Conservation (phyloP, 2,797 vertebrate genomes). For the Vireo griseus region DNA sequence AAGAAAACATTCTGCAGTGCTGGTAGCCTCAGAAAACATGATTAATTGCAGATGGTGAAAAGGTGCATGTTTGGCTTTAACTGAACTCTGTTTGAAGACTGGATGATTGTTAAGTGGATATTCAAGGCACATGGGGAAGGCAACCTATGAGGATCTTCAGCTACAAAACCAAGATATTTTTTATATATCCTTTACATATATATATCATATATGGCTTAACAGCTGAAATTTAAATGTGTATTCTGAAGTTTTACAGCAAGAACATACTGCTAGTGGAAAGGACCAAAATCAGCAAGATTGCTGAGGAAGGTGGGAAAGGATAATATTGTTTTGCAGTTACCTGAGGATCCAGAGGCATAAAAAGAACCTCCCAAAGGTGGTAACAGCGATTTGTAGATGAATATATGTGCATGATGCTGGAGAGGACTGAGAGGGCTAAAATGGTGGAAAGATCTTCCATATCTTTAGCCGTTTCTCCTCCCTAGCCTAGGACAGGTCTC, state of each 20-base stretch:
- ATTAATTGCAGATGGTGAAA: constrained; percentile 43
- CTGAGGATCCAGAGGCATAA: neutral
- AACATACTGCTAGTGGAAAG: neutral
- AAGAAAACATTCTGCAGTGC: constrained; percentile 4
- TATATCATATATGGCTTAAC: neutral
- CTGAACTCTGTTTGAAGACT: neutral
- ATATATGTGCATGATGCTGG: neutral
- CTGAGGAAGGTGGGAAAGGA: neutral
- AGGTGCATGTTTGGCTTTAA: constrained; percentile 43
- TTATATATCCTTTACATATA: neutral
- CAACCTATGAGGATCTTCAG: neutral
- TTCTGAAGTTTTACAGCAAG: neutral
- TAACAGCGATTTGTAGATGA: neutral
- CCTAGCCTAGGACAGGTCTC: neutral
- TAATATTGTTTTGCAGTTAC: neutral
- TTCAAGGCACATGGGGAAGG: neutral
- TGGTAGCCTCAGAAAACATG: constrained; percentile 40
- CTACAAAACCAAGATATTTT: neutral
- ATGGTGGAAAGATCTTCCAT: neutral
- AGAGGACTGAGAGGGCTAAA: neutral
- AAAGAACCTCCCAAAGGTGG: neutral
- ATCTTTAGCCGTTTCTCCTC: neutral
- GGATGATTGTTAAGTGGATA: constrained; percentile 4
- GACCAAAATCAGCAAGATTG: neutral
- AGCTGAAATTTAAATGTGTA: neutral